Evolutionary conservation across 1,140 invertebrate species (phyloP).

Genomic region (Drosophila murphyi): DNA sequence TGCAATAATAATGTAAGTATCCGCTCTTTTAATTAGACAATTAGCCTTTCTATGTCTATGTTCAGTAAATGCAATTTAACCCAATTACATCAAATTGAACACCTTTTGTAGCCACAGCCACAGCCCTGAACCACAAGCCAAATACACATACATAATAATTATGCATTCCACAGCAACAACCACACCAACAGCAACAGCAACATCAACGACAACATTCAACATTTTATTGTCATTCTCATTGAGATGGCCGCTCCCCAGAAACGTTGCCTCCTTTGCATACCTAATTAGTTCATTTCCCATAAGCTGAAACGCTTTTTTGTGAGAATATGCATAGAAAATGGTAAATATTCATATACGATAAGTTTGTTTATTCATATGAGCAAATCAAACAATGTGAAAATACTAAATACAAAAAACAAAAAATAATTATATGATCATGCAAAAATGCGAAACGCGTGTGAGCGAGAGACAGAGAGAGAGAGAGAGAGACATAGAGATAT

Average conservation of each 20-base stretch:
- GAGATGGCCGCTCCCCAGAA: conserved; percentile 40
- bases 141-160: conserved; percentile 45
- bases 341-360: conserved; percentile 28
- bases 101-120: not conserved
- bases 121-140: conserved; percentile 2
- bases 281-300: conserved; percentile 69
- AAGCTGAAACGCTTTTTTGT: conserved; percentile 32
- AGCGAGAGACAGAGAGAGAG: not conserved
- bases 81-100: conserved; percentile 30
- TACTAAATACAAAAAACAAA: not conserved
- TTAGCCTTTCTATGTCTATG: not conserved
- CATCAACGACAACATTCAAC: conserved; percentile 3
- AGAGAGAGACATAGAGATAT: not conserved
- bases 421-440: conserved; percentile 66
- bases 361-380: conserved; percentile 9
- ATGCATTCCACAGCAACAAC: conserved; percentile 51
- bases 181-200: conserved; percentile 3
- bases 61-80: conserved; percentile 23
- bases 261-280: conserved; percentile 54
- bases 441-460: conserved; percentile 56
- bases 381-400: conserved; percentile 50
- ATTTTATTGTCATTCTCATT: conserved; percentile 11
- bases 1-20: too few relatives aligned
- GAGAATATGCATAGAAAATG: conserved; percentile 58
- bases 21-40: not conserved